These are phyloP conservation scores for Muscicapa adusta DNA, from an alignment of 2,113 vertebrate genomes.

Conservation along the genomic window DNA sequence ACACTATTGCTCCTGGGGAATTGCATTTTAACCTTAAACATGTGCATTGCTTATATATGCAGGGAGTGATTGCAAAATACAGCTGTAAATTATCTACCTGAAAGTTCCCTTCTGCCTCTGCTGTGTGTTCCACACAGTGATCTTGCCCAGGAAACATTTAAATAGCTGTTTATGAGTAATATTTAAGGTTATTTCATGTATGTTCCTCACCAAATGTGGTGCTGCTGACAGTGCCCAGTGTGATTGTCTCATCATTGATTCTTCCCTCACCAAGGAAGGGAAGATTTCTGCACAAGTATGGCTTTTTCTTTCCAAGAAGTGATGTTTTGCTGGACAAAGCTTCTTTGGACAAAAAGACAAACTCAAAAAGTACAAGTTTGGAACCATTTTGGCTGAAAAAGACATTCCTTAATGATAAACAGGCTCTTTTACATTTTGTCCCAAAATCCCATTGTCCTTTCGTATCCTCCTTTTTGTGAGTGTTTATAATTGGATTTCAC, in stretches of 20 bases:
- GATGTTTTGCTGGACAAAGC: background rate
- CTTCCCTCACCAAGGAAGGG: background rate
- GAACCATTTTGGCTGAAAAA: background rate
- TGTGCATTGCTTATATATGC: background rate
- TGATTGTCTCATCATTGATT: background rate
- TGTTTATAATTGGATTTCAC: background rate
- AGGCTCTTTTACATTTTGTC: background rate
- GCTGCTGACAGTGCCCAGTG: background rate
- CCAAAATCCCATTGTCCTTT: background rate
- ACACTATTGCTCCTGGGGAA: background rate
- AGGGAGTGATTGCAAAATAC: background rate
- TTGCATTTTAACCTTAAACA: background rate
- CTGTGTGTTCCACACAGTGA: fast-evolving
- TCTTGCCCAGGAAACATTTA: background rate
- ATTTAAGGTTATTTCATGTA: fast-evolving
- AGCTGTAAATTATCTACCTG: background rate
- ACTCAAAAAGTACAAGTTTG: background rate
- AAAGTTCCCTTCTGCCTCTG: background rate
- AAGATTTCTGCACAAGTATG: background rate
- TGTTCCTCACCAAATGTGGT: background rate
- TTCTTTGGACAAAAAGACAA: background rate
- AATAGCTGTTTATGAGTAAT: background rate
- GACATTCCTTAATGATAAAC: slow-evolving; percentile 27
- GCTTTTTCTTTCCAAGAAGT: background rate
- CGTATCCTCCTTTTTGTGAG: background rate